These are phyloP conservation scores for Myotis vivesi DNA, from an alignment of 2,797 vertebrate species.

Conservation along the genomic window DNA sequence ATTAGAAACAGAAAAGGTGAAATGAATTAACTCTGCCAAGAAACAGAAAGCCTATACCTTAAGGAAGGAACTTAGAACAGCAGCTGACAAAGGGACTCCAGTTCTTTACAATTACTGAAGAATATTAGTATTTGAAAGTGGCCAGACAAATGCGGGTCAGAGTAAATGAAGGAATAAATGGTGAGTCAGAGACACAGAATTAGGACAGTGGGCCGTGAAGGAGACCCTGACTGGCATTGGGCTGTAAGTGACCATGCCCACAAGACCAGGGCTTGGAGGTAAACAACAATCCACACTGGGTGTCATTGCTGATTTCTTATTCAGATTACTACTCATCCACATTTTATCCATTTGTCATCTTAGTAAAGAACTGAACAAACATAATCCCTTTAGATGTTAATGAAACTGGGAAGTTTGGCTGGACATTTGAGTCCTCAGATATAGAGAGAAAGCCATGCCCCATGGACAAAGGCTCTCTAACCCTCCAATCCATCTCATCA, in stretches of 20 bases:
- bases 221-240: accelerated
- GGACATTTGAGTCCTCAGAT: not conserved
- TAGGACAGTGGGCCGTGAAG: not conserved
- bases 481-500: not conserved
- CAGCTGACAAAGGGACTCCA: not conserved
- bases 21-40: not conserved
- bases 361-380: not conserved
- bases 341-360: not conserved
- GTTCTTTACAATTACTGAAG: not conserved
- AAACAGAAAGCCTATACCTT: not conserved
- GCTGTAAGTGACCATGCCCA: not conserved
- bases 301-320: not conserved
- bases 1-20: not conserved
- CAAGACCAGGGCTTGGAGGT: not conserved
- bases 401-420: not conserved
- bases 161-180: not conserved
- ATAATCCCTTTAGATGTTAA: not conserved
- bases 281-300: not conserved
- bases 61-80: not conserved
- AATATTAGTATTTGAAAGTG: not conserved
- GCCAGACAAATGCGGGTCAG: not conserved
- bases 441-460: not conserved
- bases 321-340: not conserved
- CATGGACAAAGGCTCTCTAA: not conserved
- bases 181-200: not conserved